phyloP scores from a whole-genome alignment of 92 coral and sea anemone genomes.

The Zoanthus solanderi region DNA sequence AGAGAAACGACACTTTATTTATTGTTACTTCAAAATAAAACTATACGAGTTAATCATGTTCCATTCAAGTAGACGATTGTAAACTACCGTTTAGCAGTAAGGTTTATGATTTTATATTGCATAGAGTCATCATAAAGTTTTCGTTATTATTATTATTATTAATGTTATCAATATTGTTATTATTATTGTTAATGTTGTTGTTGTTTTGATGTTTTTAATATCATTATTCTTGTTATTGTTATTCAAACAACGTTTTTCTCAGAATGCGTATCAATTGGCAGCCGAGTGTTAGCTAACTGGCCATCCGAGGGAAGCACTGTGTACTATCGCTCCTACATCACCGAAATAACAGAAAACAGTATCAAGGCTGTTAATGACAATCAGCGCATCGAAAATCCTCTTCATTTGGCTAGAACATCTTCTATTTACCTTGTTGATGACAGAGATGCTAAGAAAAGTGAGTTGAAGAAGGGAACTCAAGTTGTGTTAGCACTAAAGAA shows the following conservation, averaged over 20 bases:
- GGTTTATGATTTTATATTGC: no score
- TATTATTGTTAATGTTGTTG: no score
- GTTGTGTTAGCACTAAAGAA: not conserved
- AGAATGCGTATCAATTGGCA: slow-evolving; percentile 79
- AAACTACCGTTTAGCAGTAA: no score
- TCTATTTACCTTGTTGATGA: slow-evolving; percentile 18
- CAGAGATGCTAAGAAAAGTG: slow-evolving; percentile 6
- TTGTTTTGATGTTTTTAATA: no score
- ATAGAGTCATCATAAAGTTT: no score
- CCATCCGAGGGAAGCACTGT: slow-evolving; percentile 47
- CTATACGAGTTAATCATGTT: no score
- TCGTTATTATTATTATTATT: no score
- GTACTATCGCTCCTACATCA: slow-evolving; percentile 66
- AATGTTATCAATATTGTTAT: no score
- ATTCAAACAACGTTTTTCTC: not conserved
- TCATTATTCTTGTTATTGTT: no score
- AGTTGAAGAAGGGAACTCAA: slow-evolving; percentile 26
- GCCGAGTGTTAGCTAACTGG: slow-evolving; percentile 79
- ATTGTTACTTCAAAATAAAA: no score
- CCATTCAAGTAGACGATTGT: no score
- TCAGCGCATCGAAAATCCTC: slow-evolving; percentile 12
- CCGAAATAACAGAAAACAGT: slow-evolving; percentile 55
- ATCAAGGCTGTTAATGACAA: slow-evolving; percentile 53
- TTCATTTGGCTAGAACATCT: slow-evolving; percentile 36
- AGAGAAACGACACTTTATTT: no score